Evolutionary conservation across 2,113 vertebrate species (phyloP), one percentile per base, ranked within the genome.

Genomic region (Anolis sagrei): DNA sequence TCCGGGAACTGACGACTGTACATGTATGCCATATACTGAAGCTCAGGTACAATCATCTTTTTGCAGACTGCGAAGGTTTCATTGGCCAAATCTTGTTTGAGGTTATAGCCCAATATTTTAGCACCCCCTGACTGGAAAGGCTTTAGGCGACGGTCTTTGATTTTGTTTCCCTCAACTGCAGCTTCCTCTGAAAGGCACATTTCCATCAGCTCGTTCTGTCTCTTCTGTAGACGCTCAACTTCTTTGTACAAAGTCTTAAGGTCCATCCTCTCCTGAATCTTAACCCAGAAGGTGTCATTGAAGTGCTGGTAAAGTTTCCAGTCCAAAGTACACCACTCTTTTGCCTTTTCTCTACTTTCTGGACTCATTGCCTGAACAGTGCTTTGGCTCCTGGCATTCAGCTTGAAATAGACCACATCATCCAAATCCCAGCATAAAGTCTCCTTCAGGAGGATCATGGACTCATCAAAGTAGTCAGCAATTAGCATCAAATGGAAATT

Each of bases 301-400:
- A 98, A 98, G 87, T 98, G 97, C 61, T 91, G 79, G 92, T 98
- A 98, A n/a, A 99, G 96, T 68, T 90, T 91, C 98, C 98, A 98
- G 92, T 98, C 98, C 51, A 98, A 92, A 0, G 96, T 96, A 62
- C 97, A 97, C 98, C 98, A 98, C 0, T 0, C 32, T 90, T 93
- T 94, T 44, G 97, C 91, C 10, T 84, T 93, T 81, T 97, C 97
- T 58, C 80, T 77, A 0, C 93, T 96, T 80, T 92, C 84, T 0
- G 82, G 86, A 13, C 82, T 93, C 92, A 97, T 79, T 0, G 9
- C 32, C 10, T 89, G 82, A 7, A 97, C 87, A 0, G 94, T 93
- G 64, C 44, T 58, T 19, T 81, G 76, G 77, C 95, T 97, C 79
- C 97, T 96, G 76, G 94, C 92, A 89, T 98, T 99, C 61, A 98